Percentiles rank a stretch among this genome's conserved stretches.
Evolutionary conservation across 2,888 invertebrate species (phyloP).

Genomic region (Apamea sordens): DNA sequence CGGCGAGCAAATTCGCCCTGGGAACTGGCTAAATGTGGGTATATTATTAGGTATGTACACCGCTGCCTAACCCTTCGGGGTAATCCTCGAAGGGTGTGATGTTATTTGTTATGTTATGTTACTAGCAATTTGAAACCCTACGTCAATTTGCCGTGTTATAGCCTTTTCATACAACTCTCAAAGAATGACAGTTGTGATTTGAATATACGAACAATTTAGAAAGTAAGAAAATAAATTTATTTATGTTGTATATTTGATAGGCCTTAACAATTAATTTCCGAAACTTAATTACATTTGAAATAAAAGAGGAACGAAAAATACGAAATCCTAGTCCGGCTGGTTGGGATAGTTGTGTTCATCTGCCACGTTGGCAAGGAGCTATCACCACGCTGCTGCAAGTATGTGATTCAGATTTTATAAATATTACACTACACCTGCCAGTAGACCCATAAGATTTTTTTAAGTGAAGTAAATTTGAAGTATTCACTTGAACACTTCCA

Average conservation of each 20-base stretch:
- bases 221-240: too few species aligned
- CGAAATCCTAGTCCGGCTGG: background rate
- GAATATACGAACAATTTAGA: background rate
- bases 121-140: background rate
- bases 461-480: background rate
- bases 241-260: too few species aligned
- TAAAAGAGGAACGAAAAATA: background rate
- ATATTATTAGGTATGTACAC: too few species aligned
- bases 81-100: too few species aligned
- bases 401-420: background rate
- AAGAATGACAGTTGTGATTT: background rate
- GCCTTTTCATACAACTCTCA: background rate
- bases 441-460: background rate
- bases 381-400: background rate
- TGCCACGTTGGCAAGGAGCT: constrained; percentile 25
- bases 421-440: constrained; percentile 7
- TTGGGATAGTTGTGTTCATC: constrained; percentile 2
- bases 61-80: too few species aligned
- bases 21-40: too few species aligned
- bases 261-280: background rate
- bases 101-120: too few species aligned
- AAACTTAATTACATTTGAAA: background rate
- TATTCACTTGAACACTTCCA: background rate
- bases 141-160: too few species aligned
- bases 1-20: background rate